Base-by-base conservation (phyloP, 2,797 vertebrate genomes). In the Gastrophryne carolinensis region DNA sequence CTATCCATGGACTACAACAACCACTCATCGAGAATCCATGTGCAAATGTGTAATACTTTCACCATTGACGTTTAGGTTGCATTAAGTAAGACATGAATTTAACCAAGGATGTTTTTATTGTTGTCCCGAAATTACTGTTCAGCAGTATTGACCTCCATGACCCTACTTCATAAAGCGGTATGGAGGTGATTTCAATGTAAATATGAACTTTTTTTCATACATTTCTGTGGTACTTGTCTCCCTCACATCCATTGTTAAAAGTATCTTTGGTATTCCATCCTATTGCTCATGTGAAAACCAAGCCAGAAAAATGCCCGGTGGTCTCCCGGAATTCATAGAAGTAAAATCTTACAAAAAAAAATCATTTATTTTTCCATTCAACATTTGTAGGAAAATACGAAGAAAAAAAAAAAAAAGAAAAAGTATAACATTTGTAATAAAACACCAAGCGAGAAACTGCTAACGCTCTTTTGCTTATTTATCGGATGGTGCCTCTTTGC, bases 211-310 rank as follows among this genome's bases (percentile, higher is more conserved):
- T 93, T 68, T 95, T 93, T 84, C 62, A 66, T 87, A 92, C 88
- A 89, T 89, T 90, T 89, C 88, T 81, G 92, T 95, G 93, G 93
- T 94, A 90, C 92, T 94, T 90, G 88, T 95, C 91, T 95, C 92
- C 87, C 85, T 52, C 89, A 84, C 85, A 93, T 92, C 86, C 86
- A 82, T 89, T 82, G 84, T 91, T 88, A 89, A 91, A 44, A 91
- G 86, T 93, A 84, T 87, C 93, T 91, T 95, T 92, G 92, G 93
- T 94, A 90, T 90, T 95, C 92, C 94, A 96, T 90, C 87, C 86
- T 85, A 87, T 87, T 86, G 77, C 79, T 82, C 84, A 83, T 79
- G 72, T 83, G 86, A 76, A 82, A 83, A 81, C 78, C 82, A 86
- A 89, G 84, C 81, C 82, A 85, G 37, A 82, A 54, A 79, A 80